Evolutionary conservation across 2,888 invertebrate species (phyloP), one percentile per base, ranked within the genome.

Genomic region (Trissolcus brochymenae): DNA sequence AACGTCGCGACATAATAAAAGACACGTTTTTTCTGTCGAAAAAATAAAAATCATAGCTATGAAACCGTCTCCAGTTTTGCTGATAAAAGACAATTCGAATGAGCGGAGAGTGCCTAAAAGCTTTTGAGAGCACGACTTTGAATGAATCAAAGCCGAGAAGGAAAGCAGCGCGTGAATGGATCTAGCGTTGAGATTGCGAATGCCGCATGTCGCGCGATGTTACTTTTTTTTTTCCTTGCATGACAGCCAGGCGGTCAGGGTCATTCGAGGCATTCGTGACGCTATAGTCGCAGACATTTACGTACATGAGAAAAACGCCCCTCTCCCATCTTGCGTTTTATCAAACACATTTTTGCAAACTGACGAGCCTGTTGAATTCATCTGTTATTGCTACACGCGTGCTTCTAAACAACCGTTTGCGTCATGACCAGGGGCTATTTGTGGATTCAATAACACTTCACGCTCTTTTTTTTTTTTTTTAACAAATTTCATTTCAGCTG

Each of bases 231-330:
- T 78, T 78, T 70, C 67, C 72, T 73, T 65, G 72, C 61, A 61
- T 61, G 73, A 75, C 67, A 79, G 76, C 76, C 79, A 78, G 66
- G 78, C 82, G 82, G 80, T 82, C 81, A 82, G 79, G 82, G 81
- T 67, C 77, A 76, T 35, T n/a, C 53, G 78, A 80, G 51, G 46
- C 66, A 66, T 74, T 76, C 76, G 61, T 59, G 75, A 64, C 75
- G 75, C 46, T 40, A n/a, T n/a, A 55, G 56, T 1, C 56, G 11
- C 57, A 43, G 53, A 65, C 60, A 65, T 64, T 64, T 59, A 46
- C 65, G 65, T 71, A 64, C 35, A 60, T 62, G 60, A 50, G 56
- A 71, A 71, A 71, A 61, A 51, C 54, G 59, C 59, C 56, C 16
- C 50, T 57, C 56, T 19, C 46, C 9, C 19, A 51, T 17, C 21